Conservation (phyloP, 2,113 vertebrate genomes). For the Upupa epops region DNA sequence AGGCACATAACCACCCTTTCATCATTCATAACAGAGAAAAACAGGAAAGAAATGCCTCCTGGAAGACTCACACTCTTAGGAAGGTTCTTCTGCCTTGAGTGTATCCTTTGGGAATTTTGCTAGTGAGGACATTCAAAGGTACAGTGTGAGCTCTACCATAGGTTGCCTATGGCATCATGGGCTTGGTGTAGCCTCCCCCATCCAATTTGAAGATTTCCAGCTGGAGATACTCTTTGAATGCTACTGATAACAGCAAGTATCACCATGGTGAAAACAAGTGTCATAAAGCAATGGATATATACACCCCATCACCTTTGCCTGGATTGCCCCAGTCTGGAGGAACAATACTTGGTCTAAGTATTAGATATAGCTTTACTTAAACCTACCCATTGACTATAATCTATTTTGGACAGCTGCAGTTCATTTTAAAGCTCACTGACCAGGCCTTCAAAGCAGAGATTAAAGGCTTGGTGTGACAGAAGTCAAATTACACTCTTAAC, state of each 20-base stretch:
- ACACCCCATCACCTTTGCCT: not conserved
- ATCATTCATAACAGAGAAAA: not conserved
- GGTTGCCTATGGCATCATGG: accelerated
- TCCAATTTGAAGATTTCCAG: not conserved
- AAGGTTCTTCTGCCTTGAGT: not conserved
- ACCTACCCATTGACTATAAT: not conserved
- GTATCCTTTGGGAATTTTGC: not conserved
- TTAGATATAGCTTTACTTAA: not conserved
- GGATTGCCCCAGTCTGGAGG: not conserved
- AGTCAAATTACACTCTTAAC: conserved; percentile 25
- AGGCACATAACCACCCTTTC: not conserved
- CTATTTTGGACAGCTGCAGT: not conserved
- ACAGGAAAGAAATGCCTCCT: not conserved
- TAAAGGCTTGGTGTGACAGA: not conserved
- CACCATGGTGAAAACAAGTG: not conserved
- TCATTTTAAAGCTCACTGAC: not conserved
- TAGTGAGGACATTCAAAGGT: not conserved
- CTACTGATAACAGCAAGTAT: not conserved
- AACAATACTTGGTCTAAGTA: not conserved
- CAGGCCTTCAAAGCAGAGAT: not conserved
- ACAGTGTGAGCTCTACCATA: not conserved
- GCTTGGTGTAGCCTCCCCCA: not conserved
- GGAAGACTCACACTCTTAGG: not conserved
- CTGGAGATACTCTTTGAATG: not conserved
- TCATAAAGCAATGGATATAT: not conserved